Evolutionary conservation across 2,888 invertebrate genomes (phyloP).

Genomic region (Ophonus ardosiacus): DNA sequence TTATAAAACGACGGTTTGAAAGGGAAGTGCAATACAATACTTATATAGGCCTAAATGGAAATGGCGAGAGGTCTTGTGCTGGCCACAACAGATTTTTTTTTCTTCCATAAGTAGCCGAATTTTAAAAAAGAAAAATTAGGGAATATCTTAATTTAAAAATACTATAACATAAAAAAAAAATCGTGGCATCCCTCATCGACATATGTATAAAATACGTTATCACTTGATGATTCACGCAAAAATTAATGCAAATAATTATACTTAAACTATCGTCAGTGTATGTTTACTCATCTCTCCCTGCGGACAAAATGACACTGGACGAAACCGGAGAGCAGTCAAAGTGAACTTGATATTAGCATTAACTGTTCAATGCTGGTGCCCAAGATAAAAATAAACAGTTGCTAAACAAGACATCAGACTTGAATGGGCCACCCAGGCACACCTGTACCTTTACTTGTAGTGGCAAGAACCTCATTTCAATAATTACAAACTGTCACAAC

Average conservation of each 20-base stretch:
- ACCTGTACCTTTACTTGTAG: neutral
- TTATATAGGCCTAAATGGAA: no score
- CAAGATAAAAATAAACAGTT: slow-evolving; percentile 6
- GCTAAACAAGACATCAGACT: slow-evolving; percentile 23
- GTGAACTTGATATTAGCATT: slow-evolving; percentile 19
- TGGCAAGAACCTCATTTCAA: slow-evolving; percentile 20
- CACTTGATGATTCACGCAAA: no score
- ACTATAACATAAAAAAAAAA: no score
- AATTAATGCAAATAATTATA: neutral
- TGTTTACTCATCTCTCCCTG: neutral
- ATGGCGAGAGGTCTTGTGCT: no score
- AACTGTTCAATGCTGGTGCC: slow-evolving; percentile 19
- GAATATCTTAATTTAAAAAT: no score
- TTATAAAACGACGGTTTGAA: no score
- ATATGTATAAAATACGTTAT: no score
- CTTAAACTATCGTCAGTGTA: neutral
- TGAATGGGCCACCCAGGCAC: slow-evolving; percentile 12
- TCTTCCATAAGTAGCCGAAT: no score
- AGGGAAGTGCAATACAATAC: no score
- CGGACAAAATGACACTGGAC: neutral
- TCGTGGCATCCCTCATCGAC: no score
- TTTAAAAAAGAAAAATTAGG: no score
- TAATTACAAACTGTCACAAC: slow-evolving; percentile 1
- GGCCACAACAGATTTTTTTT: no score
- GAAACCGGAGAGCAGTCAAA: neutral